Percentiles rank a stretch among this genome's conserved stretches.
Conservation (phyloP, 2,113 vertebrate genomes). For the Apeltes quadracus region DNA sequence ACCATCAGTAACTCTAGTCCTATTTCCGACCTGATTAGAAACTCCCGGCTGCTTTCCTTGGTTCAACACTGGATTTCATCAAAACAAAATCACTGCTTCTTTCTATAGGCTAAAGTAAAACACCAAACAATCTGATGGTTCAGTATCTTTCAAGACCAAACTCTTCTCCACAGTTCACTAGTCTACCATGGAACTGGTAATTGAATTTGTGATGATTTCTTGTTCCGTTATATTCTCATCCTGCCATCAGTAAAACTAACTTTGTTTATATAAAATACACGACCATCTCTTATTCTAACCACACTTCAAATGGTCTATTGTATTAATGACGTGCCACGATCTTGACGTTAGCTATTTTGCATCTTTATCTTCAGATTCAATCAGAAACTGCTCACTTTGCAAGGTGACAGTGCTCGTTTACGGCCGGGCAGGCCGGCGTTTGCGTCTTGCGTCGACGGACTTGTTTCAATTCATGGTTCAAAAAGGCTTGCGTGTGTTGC, state of each 20-base stretch:
- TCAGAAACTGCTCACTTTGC: no score
- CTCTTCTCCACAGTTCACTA: constrained; percentile 10
- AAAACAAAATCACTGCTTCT: constrained; percentile 33
- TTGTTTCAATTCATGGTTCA: no score
- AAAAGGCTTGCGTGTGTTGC: no score
- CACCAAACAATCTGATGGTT: constrained; percentile 25
- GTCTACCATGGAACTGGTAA: background rate
- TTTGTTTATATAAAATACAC: no score
- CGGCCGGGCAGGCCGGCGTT: no score
- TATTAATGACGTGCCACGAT: no score
- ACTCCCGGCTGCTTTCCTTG: constrained; percentile 61
- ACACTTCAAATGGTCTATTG: no score
- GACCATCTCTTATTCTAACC: no score
- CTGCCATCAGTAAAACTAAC: constrained; percentile 14
- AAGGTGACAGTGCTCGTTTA: no score
- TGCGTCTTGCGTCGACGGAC: no score
- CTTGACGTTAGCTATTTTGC: no score
- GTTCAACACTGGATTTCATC: constrained; percentile 53
- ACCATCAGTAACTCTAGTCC: constrained; percentile 67
- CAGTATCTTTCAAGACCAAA: constrained; percentile 28
- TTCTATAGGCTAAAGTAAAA: constrained; percentile 25
- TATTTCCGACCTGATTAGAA: constrained; percentile 74
- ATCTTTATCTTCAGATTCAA: no score
- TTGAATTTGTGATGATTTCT: constrained; percentile 2
- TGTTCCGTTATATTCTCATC: constrained; percentile 19